Conservation (phyloP, 23 tunicate genomes). For the Diplosoma virens region DNA sequence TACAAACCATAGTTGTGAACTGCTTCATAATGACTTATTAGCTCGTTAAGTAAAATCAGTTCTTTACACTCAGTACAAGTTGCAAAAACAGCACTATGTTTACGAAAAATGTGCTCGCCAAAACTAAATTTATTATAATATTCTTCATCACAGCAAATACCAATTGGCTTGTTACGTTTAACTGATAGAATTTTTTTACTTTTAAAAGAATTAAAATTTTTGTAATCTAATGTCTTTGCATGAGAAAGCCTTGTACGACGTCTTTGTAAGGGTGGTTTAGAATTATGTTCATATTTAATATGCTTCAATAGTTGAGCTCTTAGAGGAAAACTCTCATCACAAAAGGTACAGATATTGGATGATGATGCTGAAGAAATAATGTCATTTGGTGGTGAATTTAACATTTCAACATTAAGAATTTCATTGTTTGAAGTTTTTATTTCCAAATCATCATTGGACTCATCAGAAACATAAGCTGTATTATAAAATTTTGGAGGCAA, state of each 20-base stretch:
- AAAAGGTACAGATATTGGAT: background rate
- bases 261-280: background rate
- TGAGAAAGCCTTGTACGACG: background rate
- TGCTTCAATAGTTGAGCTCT: constrained; percentile 1
- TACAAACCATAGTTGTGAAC: background rate
- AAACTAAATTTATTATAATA: constrained; percentile 6
- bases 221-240: background rate
- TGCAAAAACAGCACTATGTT: background rate
- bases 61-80: background rate
- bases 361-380: background rate
- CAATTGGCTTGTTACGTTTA: background rate
- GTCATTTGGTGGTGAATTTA: background rate
- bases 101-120: constrained; percentile 9
- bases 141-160: constrained; percentile 13
- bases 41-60: background rate
- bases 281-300: background rate
- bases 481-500: background rate
- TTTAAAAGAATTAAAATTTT: background rate
- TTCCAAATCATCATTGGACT: background rate
- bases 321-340: background rate
- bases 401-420: background rate
- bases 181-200: background rate
- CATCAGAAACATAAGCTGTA: background rate
- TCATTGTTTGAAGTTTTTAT: background rate
- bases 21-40: background rate